phyloP scores from a whole-genome alignment of 2,113 vertebrate genomes.

The Pogonocichla stellata region DNA sequence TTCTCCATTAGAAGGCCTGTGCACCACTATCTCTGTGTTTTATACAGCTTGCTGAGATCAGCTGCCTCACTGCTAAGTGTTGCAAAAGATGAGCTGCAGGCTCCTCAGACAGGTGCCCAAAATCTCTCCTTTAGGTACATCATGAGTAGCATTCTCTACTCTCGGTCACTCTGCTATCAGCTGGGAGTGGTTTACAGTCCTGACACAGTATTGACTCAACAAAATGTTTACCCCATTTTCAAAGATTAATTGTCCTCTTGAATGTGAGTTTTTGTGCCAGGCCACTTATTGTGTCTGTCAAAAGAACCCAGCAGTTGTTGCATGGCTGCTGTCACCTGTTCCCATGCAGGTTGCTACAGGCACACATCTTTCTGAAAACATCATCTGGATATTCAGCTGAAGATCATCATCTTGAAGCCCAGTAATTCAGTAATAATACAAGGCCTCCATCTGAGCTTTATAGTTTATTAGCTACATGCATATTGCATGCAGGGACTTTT shows the following conservation, averaged over 20 bases:
- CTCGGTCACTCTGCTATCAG: background rate
- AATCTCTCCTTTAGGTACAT: background rate
- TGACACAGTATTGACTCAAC: background rate
- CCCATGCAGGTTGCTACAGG: background rate
- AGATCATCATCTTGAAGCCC: background rate
- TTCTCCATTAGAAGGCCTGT: background rate
- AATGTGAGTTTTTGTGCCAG: background rate
- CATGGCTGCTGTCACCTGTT: background rate
- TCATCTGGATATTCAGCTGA: background rate
- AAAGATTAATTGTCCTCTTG: background rate
- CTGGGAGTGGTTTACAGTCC: background rate
- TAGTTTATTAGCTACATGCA: constrained; percentile 11
- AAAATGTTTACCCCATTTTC: background rate
- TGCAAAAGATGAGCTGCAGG: background rate
- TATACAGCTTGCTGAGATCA: background rate
- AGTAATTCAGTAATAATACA: background rate
- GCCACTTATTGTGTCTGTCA: background rate
- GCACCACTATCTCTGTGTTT: background rate
- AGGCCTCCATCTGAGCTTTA: background rate
- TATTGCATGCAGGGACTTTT: constrained; percentile 22
- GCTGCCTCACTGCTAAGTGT: background rate
- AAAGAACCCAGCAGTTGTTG: background rate
- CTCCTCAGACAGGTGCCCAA: background rate
- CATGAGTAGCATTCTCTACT: background rate
- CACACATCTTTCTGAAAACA: background rate